phyloP scores from a whole-genome alignment of 2,888 invertebrate species.

The Ophion costatus region DNA sequence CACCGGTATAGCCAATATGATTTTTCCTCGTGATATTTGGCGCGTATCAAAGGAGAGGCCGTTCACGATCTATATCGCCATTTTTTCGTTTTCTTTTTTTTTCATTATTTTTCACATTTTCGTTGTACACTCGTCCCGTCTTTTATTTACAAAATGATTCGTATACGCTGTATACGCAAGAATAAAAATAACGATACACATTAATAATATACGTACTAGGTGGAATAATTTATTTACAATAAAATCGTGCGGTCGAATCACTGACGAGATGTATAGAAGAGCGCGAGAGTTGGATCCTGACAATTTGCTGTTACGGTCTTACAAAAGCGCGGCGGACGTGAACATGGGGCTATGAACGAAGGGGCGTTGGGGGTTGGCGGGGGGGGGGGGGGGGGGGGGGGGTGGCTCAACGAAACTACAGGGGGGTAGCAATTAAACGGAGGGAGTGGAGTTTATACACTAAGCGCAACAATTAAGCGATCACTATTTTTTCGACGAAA shows the following conservation, averaged over 20 bases:
- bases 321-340: not conserved
- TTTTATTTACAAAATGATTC: slow-evolving; percentile 72
- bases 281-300: not conserved
- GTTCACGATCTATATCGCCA: slow-evolving; percentile 8
- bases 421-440: not conserved
- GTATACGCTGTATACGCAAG: slow-evolving; percentile 51
- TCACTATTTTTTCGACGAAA: too few species aligned
- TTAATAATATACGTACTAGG: slow-evolving; percentile 64
- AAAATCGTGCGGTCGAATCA: slow-evolving; percentile 49
- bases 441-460: not conserved
- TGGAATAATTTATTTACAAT: slow-evolving; percentile 72
- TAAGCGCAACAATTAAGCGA: too few species aligned
- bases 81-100: not conserved
- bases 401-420: not conserved
- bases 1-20: not conserved
- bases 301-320: not conserved
- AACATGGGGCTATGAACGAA: too few species aligned
- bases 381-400: too few species aligned
- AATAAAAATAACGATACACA: slow-evolving; percentile 61
- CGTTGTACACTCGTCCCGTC: slow-evolving; percentile 44
- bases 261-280: not conserved
- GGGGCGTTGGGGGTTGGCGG: too few species aligned
- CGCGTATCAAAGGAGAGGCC: slow-evolving; percentile 37
- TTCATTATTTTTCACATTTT: slow-evolving; percentile 30
- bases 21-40: slow-evolving; percentile 29